Evolutionary conservation across 23 tunicate genomes (phyloP).

Genomic region (Diplosoma virens): DNA sequence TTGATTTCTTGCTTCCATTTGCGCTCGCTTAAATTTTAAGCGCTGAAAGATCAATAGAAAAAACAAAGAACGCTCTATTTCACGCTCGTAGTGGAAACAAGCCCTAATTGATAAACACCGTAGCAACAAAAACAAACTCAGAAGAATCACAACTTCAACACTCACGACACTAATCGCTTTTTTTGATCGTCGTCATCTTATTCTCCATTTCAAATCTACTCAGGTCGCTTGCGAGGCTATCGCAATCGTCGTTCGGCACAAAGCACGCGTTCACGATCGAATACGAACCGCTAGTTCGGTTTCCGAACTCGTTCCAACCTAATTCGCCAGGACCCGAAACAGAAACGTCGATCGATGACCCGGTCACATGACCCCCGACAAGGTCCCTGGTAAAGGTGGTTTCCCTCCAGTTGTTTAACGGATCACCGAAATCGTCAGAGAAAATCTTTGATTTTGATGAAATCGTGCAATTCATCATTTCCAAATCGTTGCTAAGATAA

Average conservation of each 20-base stretch:
- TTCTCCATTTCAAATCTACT: neutral
- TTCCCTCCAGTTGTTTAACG: neutral
- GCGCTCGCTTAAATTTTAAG: too few relatives aligned
- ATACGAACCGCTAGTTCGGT: constrained; percentile 1
- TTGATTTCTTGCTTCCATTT: too few relatives aligned
- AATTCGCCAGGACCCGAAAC: neutral
- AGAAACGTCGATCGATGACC: neutral
- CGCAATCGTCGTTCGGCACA: constrained; percentile 6
- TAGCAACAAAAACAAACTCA: too few relatives aligned
- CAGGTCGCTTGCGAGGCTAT: constrained; percentile 1
- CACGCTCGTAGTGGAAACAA: too few relatives aligned
- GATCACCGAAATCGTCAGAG: neutral
- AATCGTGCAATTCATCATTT: too few relatives aligned
- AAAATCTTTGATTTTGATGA: constrained; percentile 2
- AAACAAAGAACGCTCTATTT: too few relatives aligned
- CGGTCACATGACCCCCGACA: too few relatives aligned
- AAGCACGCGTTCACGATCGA: constrained; percentile 10
- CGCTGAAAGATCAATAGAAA: too few relatives aligned
- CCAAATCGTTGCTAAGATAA: neutral
- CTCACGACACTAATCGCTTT: too few relatives aligned
- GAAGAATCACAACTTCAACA: too few relatives aligned
- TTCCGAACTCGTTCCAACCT: neutral
- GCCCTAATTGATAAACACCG: too few relatives aligned
- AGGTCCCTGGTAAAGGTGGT: neutral
- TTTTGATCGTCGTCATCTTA: neutral